Evolutionary conservation across 2,888 invertebrate species (phyloP).

Genomic region (Macroteleia sp.): DNA sequence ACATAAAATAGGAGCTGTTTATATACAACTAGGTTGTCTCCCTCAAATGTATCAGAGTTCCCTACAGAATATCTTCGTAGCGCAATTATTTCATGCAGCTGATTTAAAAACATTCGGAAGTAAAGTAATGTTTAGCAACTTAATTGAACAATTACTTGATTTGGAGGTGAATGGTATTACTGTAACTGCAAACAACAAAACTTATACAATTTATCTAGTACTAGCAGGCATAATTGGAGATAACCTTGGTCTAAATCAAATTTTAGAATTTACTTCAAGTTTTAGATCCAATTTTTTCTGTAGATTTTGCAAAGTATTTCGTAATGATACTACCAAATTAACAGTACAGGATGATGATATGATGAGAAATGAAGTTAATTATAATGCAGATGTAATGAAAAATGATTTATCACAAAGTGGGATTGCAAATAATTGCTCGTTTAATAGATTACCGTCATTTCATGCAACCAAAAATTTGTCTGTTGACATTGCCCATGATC

Average conservation of each 20-base stretch:
- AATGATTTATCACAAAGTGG: neutral
- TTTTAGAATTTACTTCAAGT: neutral
- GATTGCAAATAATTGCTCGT: neutral
- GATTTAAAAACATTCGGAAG: slow-evolving; percentile 21
- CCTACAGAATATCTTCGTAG: slow-evolving; percentile 47
- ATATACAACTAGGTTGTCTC: slow-evolving; percentile 35
- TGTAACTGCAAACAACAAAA: no score
- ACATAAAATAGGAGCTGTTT: slow-evolving; percentile 46
- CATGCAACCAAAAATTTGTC: slow-evolving; percentile 43
- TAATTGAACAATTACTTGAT: no score
- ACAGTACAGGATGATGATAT: slow-evolving; percentile 1
- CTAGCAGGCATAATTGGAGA: no score
- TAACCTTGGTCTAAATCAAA: slow-evolving; percentile 9
- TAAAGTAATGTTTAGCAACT: slow-evolving; percentile 19
- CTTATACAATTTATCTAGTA: no score
- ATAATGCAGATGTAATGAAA: neutral
- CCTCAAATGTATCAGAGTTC: slow-evolving; percentile 28
- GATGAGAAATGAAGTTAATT: neutral
- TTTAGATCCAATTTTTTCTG: slow-evolving; percentile 12
- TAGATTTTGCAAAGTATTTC: slow-evolving; percentile 28
- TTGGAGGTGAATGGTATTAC: no score
- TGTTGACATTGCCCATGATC: slow-evolving; percentile 64
- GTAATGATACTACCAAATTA: slow-evolving; percentile 16
- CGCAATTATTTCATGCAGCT: slow-evolving; percentile 21
- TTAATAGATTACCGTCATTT: slow-evolving; percentile 50